Evolutionary conservation across 2,888 invertebrate species (phyloP).

Genomic region (Agapostemon virescens): DNA sequence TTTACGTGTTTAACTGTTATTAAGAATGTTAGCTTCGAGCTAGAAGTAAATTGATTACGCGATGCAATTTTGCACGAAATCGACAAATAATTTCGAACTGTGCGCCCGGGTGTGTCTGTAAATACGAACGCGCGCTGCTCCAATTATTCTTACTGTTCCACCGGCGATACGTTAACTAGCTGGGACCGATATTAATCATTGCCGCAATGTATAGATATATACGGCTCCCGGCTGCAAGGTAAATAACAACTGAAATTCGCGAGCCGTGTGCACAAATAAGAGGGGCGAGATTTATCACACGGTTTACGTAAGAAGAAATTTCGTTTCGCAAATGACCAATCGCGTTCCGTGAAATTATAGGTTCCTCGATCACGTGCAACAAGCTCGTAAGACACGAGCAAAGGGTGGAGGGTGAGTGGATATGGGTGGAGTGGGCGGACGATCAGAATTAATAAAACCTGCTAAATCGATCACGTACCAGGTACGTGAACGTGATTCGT

Average conservation of each 20-base stretch:
- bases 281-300: neutral
- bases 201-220: neutral
- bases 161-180: neutral
- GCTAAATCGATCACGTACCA: constrained; percentile 29
- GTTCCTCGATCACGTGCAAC: neutral
- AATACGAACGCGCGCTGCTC: neutral
- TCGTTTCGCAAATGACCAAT: neutral
- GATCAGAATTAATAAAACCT: constrained; percentile 31
- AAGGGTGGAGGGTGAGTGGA: neutral
- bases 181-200: neutral
- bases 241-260: constrained; percentile 7
- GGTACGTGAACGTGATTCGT: constrained; percentile 2
- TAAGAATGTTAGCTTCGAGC: neutral
- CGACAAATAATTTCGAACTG: neutral
- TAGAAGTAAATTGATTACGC: neutral
- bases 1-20: too few relatives aligned
- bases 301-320: neutral
- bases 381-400: neutral
- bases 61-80: neutral
- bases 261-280: neutral
- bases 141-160: neutral
- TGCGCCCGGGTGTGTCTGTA: neutral
- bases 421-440: neutral
- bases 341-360: constrained; percentile 21
- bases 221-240: neutral